Evolutionary conservation across 2,888 invertebrate genomes (phyloP).

Genomic region (Agrilus biguttatus): DNA sequence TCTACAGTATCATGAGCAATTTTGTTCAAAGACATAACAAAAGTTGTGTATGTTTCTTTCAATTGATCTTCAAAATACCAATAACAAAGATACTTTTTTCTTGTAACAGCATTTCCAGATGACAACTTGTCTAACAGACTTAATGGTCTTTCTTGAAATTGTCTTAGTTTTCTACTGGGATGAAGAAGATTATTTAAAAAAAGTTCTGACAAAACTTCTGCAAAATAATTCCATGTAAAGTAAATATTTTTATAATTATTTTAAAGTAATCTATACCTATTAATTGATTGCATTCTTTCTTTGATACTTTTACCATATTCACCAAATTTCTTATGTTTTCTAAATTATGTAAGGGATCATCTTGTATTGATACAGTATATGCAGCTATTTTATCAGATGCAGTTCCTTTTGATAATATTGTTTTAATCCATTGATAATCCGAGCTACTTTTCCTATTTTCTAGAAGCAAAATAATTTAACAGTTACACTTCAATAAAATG

Average conservation of each 20-base stretch:
- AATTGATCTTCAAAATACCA: constrained; percentile 89
- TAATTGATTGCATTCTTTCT: constrained; percentile 52
- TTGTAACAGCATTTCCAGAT: constrained; percentile 48
- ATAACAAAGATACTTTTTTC: constrained; percentile 49
- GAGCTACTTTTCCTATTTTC: constrained; percentile 42
- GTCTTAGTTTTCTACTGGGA: constrained; percentile 47
- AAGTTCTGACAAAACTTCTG: constrained; percentile 66
- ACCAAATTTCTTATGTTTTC: constrained; percentile 55
- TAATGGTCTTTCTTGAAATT: constrained; percentile 51
- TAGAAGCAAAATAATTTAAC: constrained; percentile 17
- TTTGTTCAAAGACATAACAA: constrained; percentile 54
- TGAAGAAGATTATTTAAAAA: constrained; percentile 57
- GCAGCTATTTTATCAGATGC: constrained; percentile 77
- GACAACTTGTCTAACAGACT: constrained; percentile 41
- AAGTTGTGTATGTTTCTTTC: constrained; percentile 50
- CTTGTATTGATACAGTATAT: constrained; percentile 64
- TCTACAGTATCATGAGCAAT: constrained; percentile 69
- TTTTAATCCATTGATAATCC: constrained; percentile 63
- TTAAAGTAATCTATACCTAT: constrained; percentile 36
- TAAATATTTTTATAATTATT: not conserved
- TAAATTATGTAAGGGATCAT: constrained; percentile 69
- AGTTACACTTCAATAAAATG: not conserved
- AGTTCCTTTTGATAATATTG: constrained; percentile 67
- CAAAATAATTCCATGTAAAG: constrained; percentile 14
- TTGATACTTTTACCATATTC: constrained; percentile 61